These are phyloP conservation scores for Rhopalosiphum maidis DNA, from an alignment of 1,140 invertebrate species.

Conservation along the genomic window DNA sequence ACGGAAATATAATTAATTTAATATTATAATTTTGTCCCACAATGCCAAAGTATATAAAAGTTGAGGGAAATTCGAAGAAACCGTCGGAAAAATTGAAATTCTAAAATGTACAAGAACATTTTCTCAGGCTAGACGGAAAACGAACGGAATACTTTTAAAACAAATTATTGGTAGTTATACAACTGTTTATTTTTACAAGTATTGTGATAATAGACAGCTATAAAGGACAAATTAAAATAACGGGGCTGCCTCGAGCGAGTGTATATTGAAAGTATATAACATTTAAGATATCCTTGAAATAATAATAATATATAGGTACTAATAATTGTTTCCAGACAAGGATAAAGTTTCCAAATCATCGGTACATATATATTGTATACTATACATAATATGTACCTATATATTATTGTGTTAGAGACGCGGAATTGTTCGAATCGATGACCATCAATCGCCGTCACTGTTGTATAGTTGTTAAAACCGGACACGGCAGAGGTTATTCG, in stretches of 20 bases:
- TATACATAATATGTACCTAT: background rate
- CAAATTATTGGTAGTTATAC: background rate
- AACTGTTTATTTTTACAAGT: background rate
- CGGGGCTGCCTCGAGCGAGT: too few relatives aligned
- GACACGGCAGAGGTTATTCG: background rate
- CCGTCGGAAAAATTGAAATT: too few relatives aligned
- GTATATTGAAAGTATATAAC: background rate
- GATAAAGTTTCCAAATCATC: background rate
- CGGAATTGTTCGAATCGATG: background rate
- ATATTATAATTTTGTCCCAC: too few relatives aligned
- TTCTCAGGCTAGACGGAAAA: too few relatives aligned
- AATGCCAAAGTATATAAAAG: too few relatives aligned
- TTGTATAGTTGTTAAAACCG: background rate
- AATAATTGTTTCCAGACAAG: background rate
- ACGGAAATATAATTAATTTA: too few relatives aligned
- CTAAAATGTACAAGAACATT: too few relatives aligned
- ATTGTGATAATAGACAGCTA: background rate
- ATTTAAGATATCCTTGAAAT: background rate
- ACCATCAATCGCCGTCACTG: background rate
- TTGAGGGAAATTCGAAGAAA: too few relatives aligned
- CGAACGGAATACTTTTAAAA: background rate
- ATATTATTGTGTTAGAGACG: background rate
- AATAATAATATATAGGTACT: background rate
- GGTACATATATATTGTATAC: background rate
- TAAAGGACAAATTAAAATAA: background rate